Conservation (phyloP, 2,113 vertebrate species). For the Bubo bubo region DNA sequence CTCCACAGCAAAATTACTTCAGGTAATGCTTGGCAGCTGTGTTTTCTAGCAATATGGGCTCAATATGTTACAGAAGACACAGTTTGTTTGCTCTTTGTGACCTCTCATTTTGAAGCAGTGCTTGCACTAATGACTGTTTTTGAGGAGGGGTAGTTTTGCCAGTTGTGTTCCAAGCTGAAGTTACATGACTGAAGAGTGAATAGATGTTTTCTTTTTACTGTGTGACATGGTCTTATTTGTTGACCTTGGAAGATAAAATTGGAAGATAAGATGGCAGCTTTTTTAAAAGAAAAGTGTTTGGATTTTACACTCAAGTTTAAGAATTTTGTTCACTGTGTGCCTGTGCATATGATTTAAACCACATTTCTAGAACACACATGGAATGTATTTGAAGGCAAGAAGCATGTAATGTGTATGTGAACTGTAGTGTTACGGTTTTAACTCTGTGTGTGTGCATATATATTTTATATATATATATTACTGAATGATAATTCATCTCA, state of each 20-base stretch:
- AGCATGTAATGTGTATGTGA: background rate
- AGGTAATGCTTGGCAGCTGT: constrained; percentile 48
- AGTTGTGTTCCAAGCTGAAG: constrained; percentile 7
- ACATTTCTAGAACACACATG: background rate
- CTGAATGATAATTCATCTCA: background rate
- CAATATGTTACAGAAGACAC: background rate
- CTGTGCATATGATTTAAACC: background rate
- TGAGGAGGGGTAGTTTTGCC: background rate
- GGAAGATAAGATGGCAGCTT: background rate
- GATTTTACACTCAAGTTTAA: background rate
- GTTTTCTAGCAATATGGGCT: constrained; percentile 39
- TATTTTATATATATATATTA: background rate
- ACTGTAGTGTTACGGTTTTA: background rate
- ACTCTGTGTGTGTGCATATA: background rate
- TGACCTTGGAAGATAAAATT: background rate
- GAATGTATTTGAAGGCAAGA: background rate
- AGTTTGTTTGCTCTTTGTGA: constrained; percentile 33
- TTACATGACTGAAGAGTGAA: background rate
- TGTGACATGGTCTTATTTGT: background rate
- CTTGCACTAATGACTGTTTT: constrained; percentile 14
- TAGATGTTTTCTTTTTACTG: background rate
- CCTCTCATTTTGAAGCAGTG: background rate
- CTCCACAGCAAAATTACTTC: constrained; percentile 32
- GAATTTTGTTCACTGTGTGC: background rate
- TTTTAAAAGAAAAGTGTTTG: background rate